Conservation (phyloP, 2,888 invertebrate species). For the Thecocarcelia acutangulata region DNA sequence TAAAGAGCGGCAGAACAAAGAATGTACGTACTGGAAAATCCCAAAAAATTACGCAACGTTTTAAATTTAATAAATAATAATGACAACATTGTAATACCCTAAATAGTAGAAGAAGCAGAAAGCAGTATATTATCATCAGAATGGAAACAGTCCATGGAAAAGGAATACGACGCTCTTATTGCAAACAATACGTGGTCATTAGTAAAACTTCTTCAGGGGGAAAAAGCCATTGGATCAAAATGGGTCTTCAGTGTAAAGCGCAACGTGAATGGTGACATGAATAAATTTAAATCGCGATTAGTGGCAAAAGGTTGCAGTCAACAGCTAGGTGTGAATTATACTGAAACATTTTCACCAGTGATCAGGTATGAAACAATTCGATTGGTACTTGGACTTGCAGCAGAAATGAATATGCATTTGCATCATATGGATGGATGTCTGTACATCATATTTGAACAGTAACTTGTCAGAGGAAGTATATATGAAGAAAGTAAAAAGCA, state of each 20-base stretch:
- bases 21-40: no score
- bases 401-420: conserved; percentile 39
- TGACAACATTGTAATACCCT: conserved; percentile 46
- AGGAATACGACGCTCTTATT: conserved; percentile 9
- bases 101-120: conserved; percentile 62
- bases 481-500: conserved; percentile 32
- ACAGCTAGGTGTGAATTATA: no score
- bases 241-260: conserved; percentile 56
- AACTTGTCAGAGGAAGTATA: conserved; percentile 46
- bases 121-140: not conserved
- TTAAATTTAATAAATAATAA: conserved; percentile 18
- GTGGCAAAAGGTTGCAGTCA: no score
- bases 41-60: conserved; percentile 40
- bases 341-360: no score
- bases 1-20: conserved; percentile 24
- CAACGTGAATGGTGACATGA: no score
- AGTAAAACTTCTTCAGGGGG: conserved; percentile 44
- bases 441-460: conserved; percentile 58
- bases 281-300: no score
- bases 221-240: conserved; percentile 56
- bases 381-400: no score
- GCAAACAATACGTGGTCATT: conserved; percentile 56
- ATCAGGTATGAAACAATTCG: conserved; percentile 54
- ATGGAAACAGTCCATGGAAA: conserved; percentile 14
- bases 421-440: no score